Base-by-base conservation (phyloP, 2,797 vertebrate genomes). In the Nyctalus aviator region DNA sequence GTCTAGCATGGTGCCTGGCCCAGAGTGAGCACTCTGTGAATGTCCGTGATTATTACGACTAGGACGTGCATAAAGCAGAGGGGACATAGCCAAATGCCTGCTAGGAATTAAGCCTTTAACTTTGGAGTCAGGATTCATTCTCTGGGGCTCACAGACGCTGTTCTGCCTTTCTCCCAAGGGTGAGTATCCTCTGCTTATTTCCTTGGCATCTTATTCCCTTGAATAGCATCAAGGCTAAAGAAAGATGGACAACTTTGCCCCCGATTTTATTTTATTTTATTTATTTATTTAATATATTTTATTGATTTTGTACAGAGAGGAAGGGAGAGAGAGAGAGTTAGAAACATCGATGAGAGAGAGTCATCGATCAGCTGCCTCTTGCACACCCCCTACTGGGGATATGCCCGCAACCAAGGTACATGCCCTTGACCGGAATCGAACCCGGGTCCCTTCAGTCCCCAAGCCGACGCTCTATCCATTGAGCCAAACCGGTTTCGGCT, bases 141-240 rank as follows among this genome's bases (percentile, higher is more conserved):
- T 86, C 72, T 6, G 64, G 72, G 15, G 12, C 48, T 77, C 59
- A 84, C 68, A 62, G 76, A 23, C 48, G 53, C 69, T 44, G 37
- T 44, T 69, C 72, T 53, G 59, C 25, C 27, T 85, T 71, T 30
- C 62, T 91, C 66, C 72, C 44, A 53, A 88, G n/a, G 23, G 17
- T 44, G 25, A 53, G n/a, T 10, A 32, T 25, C 37, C 17, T 27
- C 17, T 21, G 32, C 21, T 64, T 59, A 64, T 32, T 79, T 35
- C 53, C 37, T 64, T 78, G 73, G 41, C 2, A 41, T 68, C 68
- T 73, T 59, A 50, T 27, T 44, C 17, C 25, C n/a, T 20, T 37
- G 84, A 53, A 78, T 4, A 89, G n/a, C 32, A 8, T 89, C 66
- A 66, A 88, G 68, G 59, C 72, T 82, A 69, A 62, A 92, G n/a